Base-by-base conservation (phyloP, 2,797 vertebrate genomes). In the Sebastes variabilis region DNA sequence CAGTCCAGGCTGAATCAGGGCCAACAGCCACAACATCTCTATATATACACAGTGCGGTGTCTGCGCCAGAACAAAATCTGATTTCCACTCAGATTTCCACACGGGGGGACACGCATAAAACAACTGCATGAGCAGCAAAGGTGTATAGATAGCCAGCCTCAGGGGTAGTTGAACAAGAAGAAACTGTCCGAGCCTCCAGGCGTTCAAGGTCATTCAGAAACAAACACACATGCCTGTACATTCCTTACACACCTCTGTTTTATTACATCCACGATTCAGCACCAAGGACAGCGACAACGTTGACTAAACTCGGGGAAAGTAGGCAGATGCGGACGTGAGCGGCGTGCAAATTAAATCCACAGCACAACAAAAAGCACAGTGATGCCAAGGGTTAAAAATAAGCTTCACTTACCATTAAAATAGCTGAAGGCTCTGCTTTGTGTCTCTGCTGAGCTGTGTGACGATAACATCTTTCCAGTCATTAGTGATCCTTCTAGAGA, bases 391-490 rank as follows among this genome's bases (percentile, higher is more conserved):
- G 69, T 72, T 80, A n/a, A 61, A 77, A 78, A 82, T 22, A 75
- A 56, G 14, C 49, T 72, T 72, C 34, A 73, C 52, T 60, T 54
- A 58, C 29, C 22, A 27, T 75, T 56, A 30, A 55, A 83, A 74
- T 24, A 74, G 70, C 75, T 61, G 58, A 29, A 73, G 64, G 81
- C 56, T 1, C 52, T 8, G 6, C 59, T 42, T 16, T 16, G 59
- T 58, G 65, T 73, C 24, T 78, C 52, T 61, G 29, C 34, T 7
- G 60, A 74, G 49, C 70, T 27, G 29, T 49, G 78, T n/a, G 73
- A 27, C 20, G 69, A 82, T 56, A 75, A 60, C 56, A 77, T 85
- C 73, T 85, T 87, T 84, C n/a, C 67, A 71, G 59, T 81, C 81
- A 75, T 78, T 74, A 66, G 68, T 29, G 14, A 36, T 32, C 42